Percentiles rank a stretch among this genome's conserved stretches.
These are phyloP conservation scores for Neostethus bicornis DNA, from an alignment of 2,797 vertebrate species.

Conservation along the genomic window DNA sequence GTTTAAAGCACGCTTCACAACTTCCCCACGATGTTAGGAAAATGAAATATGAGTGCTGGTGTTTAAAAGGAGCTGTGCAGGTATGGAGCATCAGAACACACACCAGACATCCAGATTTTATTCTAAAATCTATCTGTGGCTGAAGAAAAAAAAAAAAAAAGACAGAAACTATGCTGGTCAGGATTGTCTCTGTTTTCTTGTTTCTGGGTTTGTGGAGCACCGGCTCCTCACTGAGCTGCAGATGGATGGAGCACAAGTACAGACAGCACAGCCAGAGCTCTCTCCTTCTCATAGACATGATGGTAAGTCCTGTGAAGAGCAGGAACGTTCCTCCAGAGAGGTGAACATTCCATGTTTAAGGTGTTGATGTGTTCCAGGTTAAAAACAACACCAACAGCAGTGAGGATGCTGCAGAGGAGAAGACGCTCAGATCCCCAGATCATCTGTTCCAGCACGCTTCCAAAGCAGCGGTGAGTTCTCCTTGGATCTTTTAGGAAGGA, in stretches of 20 bases:
- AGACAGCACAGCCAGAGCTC: constrained; percentile 29
- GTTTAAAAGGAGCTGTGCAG: neutral
- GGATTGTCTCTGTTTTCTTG: constrained; percentile 20
- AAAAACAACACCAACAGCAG: constrained; percentile 27
- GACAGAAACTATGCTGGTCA: constrained; percentile 40
- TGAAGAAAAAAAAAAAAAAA: constrained; percentile 30
- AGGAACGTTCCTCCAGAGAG: neutral
- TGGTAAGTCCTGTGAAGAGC: constrained; percentile 47
- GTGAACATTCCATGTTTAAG: no score
- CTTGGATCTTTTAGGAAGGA: neutral
- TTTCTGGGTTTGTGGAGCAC: constrained; percentile 24
- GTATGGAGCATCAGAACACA: neutral
- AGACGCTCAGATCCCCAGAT: constrained; percentile 43
- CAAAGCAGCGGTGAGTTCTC: constrained; percentile 53
- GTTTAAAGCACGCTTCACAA: no score
- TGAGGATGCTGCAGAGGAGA: constrained; percentile 12
- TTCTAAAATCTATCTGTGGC: neutral
- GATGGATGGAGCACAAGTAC: constrained; percentile 66
- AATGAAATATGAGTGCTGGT: neutral
- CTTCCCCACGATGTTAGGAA: no score
- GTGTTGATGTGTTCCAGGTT: constrained; percentile 31
- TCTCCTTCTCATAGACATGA: constrained; percentile 35
- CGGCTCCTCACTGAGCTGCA: constrained; percentile 48
- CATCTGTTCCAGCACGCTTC: constrained; percentile 52
- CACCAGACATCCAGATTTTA: neutral